A percentile compares a stretch with the other conserved stretches of the same genome.
Evolutionary conservation across 2,113 vertebrate genomes (phyloP).

Genomic region (Bubo bubo): DNA sequence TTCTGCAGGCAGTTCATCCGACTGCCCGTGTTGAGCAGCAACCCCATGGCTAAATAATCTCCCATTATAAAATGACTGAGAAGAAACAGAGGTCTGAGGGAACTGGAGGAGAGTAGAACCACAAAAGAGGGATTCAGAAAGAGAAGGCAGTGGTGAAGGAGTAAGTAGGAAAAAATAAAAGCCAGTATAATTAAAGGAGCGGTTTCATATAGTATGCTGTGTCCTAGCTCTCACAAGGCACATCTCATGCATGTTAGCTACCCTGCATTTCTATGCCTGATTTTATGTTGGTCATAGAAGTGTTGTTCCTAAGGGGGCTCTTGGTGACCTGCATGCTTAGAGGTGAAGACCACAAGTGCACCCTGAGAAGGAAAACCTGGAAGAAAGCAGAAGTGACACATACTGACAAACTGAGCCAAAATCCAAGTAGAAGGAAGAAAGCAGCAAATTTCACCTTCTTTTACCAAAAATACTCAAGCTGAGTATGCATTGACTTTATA

Average conservation of each 20-base stretch:
- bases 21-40: not conserved
- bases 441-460: not conserved
- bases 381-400: not conserved
- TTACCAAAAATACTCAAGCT: not conserved
- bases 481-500: not conserved
- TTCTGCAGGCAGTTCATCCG: not conserved
- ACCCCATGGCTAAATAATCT: not conserved
- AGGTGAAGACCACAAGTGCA: not conserved
- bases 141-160: not conserved
- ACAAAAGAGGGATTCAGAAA: not conserved
- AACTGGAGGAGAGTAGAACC: not conserved
- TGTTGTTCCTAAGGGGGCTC: not conserved
- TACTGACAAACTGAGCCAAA: not conserved
- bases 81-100: not conserved
- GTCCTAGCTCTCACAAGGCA: not conserved
- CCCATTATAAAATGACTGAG: not conserved
- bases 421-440: not conserved
- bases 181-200: not conserved
- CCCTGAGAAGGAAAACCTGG: not conserved
- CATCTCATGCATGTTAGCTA: not conserved
- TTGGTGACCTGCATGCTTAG: not conserved
- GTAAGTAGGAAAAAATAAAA: not conserved
- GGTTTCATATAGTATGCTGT: not conserved
- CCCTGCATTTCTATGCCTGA: not conserved
- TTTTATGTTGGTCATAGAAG: not conserved